A percentile compares a stretch with the other conserved stretches of the same genome.
Conservation (phyloP, 2,113 vertebrate genomes). For the Pavo muticus region DNA sequence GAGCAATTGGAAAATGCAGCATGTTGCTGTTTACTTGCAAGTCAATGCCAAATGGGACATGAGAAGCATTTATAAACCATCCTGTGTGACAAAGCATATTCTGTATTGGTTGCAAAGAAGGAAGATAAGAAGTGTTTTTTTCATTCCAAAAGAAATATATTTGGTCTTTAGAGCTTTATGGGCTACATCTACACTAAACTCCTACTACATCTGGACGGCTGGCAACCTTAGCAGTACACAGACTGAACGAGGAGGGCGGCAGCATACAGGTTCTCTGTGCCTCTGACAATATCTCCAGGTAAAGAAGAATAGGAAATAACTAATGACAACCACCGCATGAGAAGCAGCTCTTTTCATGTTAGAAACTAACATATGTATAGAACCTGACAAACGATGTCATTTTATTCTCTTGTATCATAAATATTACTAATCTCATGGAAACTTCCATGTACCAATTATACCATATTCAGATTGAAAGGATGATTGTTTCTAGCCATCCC, state of each 20-base stretch:
- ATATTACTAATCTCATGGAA: neutral
- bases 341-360: neutral
- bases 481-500: neutral
- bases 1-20: neutral
- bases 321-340: neutral
- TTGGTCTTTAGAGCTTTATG: neutral
- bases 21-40: neutral
- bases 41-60: neutral
- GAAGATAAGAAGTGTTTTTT: neutral
- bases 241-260: neutral
- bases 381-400: neutral
- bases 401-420: neutral
- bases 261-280: neutral
- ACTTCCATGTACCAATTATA: neutral
- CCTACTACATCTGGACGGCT: neutral
- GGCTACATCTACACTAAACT: neutral
- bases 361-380: neutral
- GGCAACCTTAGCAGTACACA: neutral
- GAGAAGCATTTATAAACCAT: neutral
- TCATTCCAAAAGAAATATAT: neutral
- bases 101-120: neutral
- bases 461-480: neutral
- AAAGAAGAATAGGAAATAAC: neutral
- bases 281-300: neutral
- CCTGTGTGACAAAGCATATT: neutral